These are phyloP conservation scores for Pteropus alecto DNA, from an alignment of 2,113 vertebrate species.

Conservation along the genomic window DNA sequence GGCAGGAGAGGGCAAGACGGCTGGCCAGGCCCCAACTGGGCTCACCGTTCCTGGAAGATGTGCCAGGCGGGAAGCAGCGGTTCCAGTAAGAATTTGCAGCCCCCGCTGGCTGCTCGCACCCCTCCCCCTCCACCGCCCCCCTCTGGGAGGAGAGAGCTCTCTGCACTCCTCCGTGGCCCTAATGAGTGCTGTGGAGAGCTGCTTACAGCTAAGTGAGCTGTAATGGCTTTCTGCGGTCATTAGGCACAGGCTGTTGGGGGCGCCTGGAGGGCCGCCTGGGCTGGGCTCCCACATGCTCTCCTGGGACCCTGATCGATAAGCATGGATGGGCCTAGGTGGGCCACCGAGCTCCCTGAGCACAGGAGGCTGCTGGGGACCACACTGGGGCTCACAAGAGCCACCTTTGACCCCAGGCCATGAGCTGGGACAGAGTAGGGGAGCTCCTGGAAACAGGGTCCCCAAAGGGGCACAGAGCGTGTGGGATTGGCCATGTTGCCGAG, in stretches of 20 bases:
- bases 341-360: neutral
- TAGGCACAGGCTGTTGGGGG: constrained; percentile 54
- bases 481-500: neutral
- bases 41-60: constrained; percentile 66
- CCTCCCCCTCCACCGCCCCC: neutral
- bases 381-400: neutral
- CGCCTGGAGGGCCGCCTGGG: neutral
- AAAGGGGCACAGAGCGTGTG: neutral
- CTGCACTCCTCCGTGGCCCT: neutral
- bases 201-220: constrained; percentile 70
- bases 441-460: neutral
- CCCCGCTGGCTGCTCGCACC: neutral
- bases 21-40: neutral
- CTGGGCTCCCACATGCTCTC: constrained; percentile 17
- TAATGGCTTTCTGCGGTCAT: constrained; percentile 79
- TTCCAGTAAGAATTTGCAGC: constrained; percentile 66
- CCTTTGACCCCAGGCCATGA: neutral
- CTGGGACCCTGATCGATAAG: neutral
- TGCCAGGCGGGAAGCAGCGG: neutral
- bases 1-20: neutral
- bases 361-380: neutral
- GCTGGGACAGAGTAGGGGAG: neutral
- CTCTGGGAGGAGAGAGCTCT: neutral
- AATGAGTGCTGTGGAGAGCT: constrained; percentile 68
- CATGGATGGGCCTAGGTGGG: neutral